phyloP scores from a whole-genome alignment of 2,797 vertebrate genomes.

The Echiichthys vipera region DNA sequence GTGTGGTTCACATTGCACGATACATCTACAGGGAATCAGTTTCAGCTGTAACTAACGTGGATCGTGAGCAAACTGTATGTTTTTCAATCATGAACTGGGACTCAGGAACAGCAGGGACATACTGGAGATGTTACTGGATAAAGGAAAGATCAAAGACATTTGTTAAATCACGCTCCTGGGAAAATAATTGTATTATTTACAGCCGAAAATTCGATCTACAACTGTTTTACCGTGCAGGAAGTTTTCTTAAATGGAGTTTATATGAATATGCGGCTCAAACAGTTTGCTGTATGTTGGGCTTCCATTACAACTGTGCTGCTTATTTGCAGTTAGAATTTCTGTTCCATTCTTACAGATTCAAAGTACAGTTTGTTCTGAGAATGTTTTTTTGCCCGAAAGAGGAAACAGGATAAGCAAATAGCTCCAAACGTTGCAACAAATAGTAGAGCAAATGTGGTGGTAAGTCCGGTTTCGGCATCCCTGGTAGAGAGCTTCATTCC shows the following conservation, averaged over 20 bases:
- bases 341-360: neutral
- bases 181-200: neutral
- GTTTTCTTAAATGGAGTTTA: neutral
- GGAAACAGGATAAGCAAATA: constrained; percentile 33
- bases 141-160: neutral
- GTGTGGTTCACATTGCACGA: neutral
- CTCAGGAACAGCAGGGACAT: constrained; percentile 3
- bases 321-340: neutral
- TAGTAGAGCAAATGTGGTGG: constrained; percentile 67
- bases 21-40: neutral
- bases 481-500: constrained; percentile 66
- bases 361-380: neutral
- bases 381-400: constrained; percentile 27
- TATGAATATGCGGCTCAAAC: neutral
- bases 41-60: neutral
- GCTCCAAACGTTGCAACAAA: constrained; percentile 32
- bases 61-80: neutral
- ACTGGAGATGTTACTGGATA: neutral
- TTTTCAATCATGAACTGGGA: neutral
- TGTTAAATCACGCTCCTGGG: neutral
- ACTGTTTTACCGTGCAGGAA: neutral
- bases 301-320: neutral
- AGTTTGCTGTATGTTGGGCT: neutral
- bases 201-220: neutral
- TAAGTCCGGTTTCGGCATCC: constrained; percentile 72